Conservation (phyloP, 2,797 vertebrate species). For the Silurus aristotelis region DNA sequence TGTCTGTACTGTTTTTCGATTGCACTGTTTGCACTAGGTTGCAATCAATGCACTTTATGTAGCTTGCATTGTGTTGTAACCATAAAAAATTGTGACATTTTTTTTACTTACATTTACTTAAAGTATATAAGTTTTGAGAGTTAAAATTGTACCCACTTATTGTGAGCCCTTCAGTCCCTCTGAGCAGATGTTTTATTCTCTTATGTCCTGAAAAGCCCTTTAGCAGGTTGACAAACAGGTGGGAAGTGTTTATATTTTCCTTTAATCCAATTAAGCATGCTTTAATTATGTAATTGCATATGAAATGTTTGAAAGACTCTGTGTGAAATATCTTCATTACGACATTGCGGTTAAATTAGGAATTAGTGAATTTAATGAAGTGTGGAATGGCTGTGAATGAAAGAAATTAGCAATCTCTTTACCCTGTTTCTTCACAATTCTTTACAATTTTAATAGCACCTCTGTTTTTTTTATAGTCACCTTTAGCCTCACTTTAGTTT, state of each 20-base stretch:
- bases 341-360: constrained; percentile 64
- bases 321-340: constrained; percentile 52
- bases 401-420: constrained; percentile 35
- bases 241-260: constrained; percentile 70
- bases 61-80: not conserved
- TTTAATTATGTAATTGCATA: constrained; percentile 79
- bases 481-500: not conserved
- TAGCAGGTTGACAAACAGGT: constrained; percentile 70
- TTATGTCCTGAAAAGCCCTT: constrained; percentile 17
- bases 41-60: no score
- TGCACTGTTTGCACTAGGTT: no score
- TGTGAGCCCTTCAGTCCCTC: constrained; percentile 38
- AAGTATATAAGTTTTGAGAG: not conserved
- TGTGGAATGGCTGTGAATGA: constrained; percentile 42
- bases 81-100: not conserved
- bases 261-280: constrained; percentile 78
- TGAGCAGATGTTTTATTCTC: constrained; percentile 54
- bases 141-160: constrained; percentile 42
- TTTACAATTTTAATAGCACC: not conserved
- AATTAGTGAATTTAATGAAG: constrained; percentile 66
- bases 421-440: constrained; percentile 19
- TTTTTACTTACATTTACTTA: no score
- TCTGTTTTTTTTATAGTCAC: not conserved
- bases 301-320: constrained; percentile 70
- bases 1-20: no score